Evolutionary conservation across 2,113 vertebrate genomes (phyloP), one percentile per base, ranked within the genome.

Genomic region (Clarias magur): DNA sequence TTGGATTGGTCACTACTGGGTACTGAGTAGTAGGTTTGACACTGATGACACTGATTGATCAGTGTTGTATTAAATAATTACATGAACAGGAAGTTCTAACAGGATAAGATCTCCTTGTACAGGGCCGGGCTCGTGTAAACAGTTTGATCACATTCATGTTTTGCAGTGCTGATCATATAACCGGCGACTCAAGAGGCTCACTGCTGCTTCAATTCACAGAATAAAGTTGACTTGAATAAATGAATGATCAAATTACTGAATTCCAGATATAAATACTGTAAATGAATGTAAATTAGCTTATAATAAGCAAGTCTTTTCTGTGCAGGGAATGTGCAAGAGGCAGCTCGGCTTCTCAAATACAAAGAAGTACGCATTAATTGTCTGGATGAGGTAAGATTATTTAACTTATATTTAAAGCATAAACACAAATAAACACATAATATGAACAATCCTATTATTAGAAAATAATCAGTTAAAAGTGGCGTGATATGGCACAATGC

Each of bases 321-420:
- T 59, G 80, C 80, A 94, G 93, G 91, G 30, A 90, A 93, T 53
- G 91, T 93, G 0, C 94, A 97, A 80, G 96, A 98, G 86, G 95
- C 94, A 63, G 93, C 93, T 88, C 93, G 92, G 84, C 92, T 98
- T 2, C 92, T 98, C 59, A 94, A 93, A 8, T 96, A 91, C 91
- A 95, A 96, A 91, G 95, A 96, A 87, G 95, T 99, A 19, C 93
- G 92, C 76, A 95, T 98, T 88, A 97, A 98, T 95, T 97, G 97
- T 92, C 92, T 99, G 93, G 97, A 98, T 92, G 96, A 97, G 96
- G 96, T 98, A 96, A 91, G 89, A 16, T 25, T 75, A 78, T 21
- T 87, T 63, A 38, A 48, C 30, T 56, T 19, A 12, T 19, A 9
- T 62, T 38, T 27, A 42, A 15, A 34, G 3, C 15, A 73, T 63